Conservation (phyloP, 2,888 invertebrate genomes). For the Dysmachus trigonus region DNA sequence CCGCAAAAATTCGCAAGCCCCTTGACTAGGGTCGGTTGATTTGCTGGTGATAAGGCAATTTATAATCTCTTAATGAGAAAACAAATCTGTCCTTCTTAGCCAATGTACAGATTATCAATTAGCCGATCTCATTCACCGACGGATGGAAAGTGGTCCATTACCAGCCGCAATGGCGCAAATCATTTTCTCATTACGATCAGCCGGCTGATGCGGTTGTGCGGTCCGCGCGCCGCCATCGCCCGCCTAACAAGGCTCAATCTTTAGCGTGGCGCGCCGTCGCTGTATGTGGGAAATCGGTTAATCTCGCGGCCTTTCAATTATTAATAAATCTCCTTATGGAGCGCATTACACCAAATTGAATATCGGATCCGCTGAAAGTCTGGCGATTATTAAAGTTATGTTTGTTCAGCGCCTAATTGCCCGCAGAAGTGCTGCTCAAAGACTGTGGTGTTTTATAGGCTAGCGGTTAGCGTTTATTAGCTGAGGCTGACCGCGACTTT, state of each 20-base stretch:
- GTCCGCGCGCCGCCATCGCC: background rate
- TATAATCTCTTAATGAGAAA: conserved; percentile 13
- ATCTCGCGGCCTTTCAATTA: conserved; percentile 33
- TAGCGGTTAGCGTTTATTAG: background rate
- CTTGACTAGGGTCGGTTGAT: background rate
- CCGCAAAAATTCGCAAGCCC: background rate
- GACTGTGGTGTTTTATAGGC: background rate
- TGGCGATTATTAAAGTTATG: background rate
- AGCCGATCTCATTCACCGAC: conserved; percentile 5
- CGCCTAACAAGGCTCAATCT: conserved; percentile 17
- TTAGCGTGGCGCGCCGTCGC: background rate
- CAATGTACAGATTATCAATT: conserved; percentile 13
- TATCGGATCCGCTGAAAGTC: background rate
- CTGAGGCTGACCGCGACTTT: background rate
- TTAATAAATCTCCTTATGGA: conserved; percentile 23
- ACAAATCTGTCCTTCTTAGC: conserved; percentile 23
- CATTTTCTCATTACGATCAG: conserved; percentile 34
- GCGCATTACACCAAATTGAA: background rate
- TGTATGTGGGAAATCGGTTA: conserved; percentile 32
- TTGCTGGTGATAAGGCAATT: conserved; percentile 26
- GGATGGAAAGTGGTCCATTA: conserved; percentile 21
- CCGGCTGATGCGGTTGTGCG: background rate
- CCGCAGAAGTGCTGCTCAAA: background rate
- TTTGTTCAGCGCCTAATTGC: background rate
- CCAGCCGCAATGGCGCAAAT: conserved; percentile 31